Conservation (phyloP, 1,140 invertebrate species). For the Scylla paramamosain region DNA sequence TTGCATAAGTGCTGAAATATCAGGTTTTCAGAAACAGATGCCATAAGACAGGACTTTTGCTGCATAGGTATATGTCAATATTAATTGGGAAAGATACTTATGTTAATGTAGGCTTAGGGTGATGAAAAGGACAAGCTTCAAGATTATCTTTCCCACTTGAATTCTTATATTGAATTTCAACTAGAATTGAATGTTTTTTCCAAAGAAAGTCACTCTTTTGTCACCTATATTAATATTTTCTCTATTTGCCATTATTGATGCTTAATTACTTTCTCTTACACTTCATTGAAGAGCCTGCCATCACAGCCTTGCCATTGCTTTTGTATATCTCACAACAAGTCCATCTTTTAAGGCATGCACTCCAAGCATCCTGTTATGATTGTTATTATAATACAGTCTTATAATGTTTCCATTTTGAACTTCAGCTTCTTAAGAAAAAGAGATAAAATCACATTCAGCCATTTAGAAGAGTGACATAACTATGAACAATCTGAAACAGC, state of each 20-base stretch:
- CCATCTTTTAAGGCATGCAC: background rate
- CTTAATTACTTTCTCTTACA: background rate
- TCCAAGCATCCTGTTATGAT: background rate
- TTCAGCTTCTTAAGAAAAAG: background rate
- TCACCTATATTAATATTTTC: background rate
- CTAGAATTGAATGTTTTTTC: too few species aligned
- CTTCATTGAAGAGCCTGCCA: background rate
- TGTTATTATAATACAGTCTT: background rate
- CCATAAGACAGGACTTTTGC: too few species aligned
- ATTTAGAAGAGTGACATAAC: background rate
- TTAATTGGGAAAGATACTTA: too few species aligned
- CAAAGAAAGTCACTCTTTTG: too few species aligned
- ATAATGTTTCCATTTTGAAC: background rate
- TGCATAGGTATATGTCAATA: too few species aligned
- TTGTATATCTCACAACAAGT: background rate
- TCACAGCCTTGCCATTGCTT: background rate
- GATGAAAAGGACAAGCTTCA: too few species aligned
- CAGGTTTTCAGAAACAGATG: too few species aligned
- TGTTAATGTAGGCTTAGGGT: too few species aligned
- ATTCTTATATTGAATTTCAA: too few species aligned
- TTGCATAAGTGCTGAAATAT: too few species aligned
- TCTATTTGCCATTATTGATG: background rate
- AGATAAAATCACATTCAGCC: background rate
- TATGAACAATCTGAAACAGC: background rate
- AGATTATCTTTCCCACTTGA: too few species aligned